Conservation (phyloP, 2,888 invertebrate genomes). For the Leucophenga montana region DNA sequence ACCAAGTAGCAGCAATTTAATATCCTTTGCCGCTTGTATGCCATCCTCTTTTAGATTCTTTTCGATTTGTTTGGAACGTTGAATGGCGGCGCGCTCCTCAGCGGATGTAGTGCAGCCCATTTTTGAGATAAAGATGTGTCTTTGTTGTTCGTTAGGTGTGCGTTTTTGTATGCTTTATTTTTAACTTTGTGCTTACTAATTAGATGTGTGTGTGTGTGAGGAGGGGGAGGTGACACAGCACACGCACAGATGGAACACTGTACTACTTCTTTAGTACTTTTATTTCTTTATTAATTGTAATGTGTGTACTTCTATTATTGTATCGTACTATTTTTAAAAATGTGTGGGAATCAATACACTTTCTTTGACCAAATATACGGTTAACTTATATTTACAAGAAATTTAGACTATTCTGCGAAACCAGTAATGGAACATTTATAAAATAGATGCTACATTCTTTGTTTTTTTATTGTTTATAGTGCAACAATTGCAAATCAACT, state of each 20-base stretch:
- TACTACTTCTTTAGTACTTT: slow-evolving; percentile 35
- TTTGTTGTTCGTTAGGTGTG: neutral
- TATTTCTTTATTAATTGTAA: slow-evolving; percentile 30
- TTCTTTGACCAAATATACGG: too few relatives aligned
- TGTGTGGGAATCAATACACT: too few relatives aligned
- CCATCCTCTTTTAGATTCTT: slow-evolving; percentile 98
- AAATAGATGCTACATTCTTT: too few relatives aligned
- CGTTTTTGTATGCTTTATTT: slow-evolving; percentile 29
- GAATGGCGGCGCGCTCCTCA: slow-evolving; percentile 98
- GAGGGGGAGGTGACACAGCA: slow-evolving; percentile 40
- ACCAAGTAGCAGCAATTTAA: slow-evolving; percentile 98
- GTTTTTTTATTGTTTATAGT: too few relatives aligned
- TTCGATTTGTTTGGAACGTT: slow-evolving; percentile 97
- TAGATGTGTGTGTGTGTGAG: neutral
- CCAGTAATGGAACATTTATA: too few relatives aligned
- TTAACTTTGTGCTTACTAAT: slow-evolving; percentile 4
- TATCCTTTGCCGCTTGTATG: slow-evolving; percentile 98
- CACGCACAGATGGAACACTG: slow-evolving; percentile 41
- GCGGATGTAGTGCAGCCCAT: slow-evolving; percentile 99
- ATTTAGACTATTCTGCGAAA: too few relatives aligned
- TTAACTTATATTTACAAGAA: too few relatives aligned
- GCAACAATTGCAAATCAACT: too few relatives aligned
- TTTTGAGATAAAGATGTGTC: slow-evolving; percentile 49
- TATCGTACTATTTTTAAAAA: too few relatives aligned
- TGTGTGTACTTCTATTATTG: slow-evolving; percentile 21